Conservation (phyloP, 35 echinoderm and acorn worm genomes). For the Diadema setosum region DNA sequence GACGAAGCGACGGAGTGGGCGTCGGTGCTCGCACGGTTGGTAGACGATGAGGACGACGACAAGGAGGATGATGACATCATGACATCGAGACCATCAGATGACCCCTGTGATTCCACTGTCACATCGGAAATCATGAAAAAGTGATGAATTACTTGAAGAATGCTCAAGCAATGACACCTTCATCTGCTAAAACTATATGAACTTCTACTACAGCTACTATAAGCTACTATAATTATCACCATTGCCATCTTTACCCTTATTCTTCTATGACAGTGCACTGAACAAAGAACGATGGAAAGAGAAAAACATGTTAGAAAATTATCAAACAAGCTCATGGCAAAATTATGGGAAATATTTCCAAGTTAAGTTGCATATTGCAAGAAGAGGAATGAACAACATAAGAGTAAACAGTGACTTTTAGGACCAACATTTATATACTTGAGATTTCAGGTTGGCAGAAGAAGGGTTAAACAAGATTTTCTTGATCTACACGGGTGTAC, state of each 20-base stretch:
- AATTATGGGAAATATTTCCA: neutral
- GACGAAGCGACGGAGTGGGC: neutral
- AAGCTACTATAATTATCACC: no score
- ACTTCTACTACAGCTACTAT: no score
- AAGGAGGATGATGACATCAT: neutral
- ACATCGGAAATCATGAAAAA: neutral
- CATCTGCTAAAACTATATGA: no score
- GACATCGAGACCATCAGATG: neutral
- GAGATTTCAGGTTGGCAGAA: neutral
- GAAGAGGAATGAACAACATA: neutral
- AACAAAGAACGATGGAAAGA: no score
- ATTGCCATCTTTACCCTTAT: no score
- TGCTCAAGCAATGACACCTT: neutral
- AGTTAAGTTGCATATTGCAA: neutral
- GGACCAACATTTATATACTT: neutral
- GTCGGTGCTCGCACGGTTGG: neutral
- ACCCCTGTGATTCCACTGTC: neutral
- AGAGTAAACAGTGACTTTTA: neutral
- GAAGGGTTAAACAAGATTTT: neutral
- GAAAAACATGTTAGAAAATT: neutral
- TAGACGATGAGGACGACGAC: neutral
- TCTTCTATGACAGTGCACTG: no score
- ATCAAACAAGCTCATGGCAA: neutral
- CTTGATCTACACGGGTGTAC: neutral
- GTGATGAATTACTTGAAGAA: neutral